These are phyloP conservation scores for Rousettus madagascariensis DNA, from an alignment of 2,797 vertebrate species.

Conservation along the genomic window DNA sequence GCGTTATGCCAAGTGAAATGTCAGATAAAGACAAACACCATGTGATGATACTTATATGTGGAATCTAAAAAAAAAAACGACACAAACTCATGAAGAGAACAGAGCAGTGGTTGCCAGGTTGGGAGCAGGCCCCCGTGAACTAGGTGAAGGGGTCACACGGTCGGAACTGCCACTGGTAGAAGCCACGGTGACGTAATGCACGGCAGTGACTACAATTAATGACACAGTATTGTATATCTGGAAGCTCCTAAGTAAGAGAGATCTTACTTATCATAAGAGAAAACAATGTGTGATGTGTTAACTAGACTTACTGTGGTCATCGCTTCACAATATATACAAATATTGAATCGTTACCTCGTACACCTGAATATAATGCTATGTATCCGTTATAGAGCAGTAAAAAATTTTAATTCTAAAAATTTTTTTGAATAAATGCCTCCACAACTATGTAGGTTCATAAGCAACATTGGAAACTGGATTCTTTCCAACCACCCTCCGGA, in stretches of 20 bases:
- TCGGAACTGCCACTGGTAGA: background rate
- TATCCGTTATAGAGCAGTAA: background rate
- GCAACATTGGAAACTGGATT: background rate
- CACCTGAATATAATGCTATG: background rate
- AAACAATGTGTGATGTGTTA: background rate
- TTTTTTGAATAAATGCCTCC: background rate
- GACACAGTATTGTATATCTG: background rate
- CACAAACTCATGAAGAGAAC: background rate
- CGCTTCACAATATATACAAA: background rate
- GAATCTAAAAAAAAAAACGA: background rate
- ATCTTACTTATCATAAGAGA: background rate
- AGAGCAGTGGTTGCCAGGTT: background rate
- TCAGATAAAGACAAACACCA: background rate
- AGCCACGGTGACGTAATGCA: background rate
- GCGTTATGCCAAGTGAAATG: background rate
- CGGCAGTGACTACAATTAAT: too few relatives aligned
- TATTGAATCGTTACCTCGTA: rapidly evolving
- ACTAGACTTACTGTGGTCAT: background rate
- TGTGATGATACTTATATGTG: background rate
- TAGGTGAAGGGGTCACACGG: background rate
- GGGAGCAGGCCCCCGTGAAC: background rate
- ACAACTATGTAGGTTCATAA: background rate
- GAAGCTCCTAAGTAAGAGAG: background rate
- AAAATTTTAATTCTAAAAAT: background rate
- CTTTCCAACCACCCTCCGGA: background rate